A percentile compares a stretch with the other conserved stretches of the same genome.
Conservation (phyloP, 92 coral and sea anemone species). For the Siderastrea radians region DNA sequence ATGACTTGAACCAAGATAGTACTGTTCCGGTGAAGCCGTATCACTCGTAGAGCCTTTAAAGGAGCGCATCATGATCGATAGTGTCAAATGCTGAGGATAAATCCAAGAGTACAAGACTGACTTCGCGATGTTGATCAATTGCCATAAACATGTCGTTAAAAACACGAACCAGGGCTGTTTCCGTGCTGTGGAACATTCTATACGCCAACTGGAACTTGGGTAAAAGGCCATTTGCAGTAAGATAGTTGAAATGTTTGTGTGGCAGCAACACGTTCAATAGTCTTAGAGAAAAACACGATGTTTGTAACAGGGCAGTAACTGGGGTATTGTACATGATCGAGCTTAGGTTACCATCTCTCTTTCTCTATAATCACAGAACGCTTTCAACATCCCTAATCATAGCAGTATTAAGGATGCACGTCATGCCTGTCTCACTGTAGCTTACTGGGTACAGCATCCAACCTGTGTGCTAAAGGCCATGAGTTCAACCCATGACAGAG, state of each 20-base stretch:
- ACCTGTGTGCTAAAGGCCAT: too few species aligned
- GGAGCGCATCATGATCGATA: constrained; percentile 31
- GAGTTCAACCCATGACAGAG: too few species aligned
- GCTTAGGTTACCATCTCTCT: not conserved
- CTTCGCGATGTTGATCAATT: constrained; percentile 40
- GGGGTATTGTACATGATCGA: not conserved
- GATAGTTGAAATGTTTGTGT: not conserved
- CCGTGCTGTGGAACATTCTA: constrained; percentile 45
- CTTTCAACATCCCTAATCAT: too few species aligned
- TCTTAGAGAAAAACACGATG: not conserved
- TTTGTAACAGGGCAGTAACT: not conserved
- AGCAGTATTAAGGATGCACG: too few species aligned
- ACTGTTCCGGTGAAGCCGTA: constrained; percentile 36
- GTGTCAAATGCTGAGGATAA: constrained; percentile 51
- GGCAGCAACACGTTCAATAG: not conserved
- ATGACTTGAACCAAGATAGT: constrained; percentile 40
- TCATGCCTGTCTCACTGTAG: too few species aligned
- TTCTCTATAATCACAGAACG: too few species aligned
- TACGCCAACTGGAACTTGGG: constrained; percentile 43
- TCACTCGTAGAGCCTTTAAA: constrained; percentile 13
- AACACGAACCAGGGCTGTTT: constrained; percentile 47
- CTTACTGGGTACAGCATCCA: too few species aligned
- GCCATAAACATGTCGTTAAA: constrained; percentile 38
- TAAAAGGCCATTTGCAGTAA: not conserved
- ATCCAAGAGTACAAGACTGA: constrained; percentile 48